Conservation (phyloP, 1,140 invertebrate genomes). For the Eriosoma lanigerum region DNA sequence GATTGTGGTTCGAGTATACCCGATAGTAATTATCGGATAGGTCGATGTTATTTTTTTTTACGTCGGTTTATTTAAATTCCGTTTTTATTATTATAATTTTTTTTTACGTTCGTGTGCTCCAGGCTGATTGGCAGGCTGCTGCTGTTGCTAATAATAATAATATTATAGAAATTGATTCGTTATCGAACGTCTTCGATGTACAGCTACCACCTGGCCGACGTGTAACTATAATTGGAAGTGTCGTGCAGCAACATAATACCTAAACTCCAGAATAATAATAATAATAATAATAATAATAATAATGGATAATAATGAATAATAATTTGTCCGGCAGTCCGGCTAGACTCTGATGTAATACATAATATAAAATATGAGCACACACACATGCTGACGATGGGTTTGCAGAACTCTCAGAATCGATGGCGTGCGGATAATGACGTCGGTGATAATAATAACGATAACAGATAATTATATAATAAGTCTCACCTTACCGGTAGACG, state of each 20-base stretch:
- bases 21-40: too few relatives aligned
- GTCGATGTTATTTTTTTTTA: neutral
- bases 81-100: neutral
- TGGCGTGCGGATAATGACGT: neutral
- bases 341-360: too few relatives aligned
- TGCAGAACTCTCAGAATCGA: neutral
- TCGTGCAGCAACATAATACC: neutral
- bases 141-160: neutral
- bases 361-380: neutral
- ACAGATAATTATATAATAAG: neutral
- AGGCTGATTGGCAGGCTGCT: neutral
- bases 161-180: neutral
- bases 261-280: neutral
- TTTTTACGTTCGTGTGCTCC: neutral
- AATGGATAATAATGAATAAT: neutral
- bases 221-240: neutral
- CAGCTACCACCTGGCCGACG: neutral
- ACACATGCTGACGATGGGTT: constrained; percentile 8
- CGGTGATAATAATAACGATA: neutral
- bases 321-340: too few relatives aligned
- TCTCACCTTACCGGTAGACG: too few relatives aligned
- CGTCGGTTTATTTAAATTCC: neutral
- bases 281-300: too few relatives aligned
- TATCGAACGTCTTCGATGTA: neutral
- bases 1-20: too few relatives aligned